These are phyloP conservation scores for Erythrocercus mccallii DNA, from an alignment of 2,113 vertebrate species.

Conservation along the genomic window DNA sequence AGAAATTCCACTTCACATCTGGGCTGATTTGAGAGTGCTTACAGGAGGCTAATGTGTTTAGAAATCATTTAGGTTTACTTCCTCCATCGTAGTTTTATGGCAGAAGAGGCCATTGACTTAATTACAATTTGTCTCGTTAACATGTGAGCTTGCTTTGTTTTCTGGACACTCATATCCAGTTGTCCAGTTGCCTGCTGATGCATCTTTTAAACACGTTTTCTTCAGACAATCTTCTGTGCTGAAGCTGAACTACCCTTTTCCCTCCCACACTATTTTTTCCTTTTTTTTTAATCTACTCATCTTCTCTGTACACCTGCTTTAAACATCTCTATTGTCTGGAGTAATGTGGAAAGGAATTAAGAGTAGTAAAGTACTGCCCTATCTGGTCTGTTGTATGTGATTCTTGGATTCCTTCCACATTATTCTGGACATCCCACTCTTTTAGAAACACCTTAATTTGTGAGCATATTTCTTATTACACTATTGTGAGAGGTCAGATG, in stretches of 20 bases:
- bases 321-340: slow-evolving; percentile 66
- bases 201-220: slow-evolving; percentile 39
- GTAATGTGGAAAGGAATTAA: slow-evolving; percentile 68
- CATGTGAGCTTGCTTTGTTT: not conserved
- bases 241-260: not conserved
- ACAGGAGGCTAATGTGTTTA: not conserved
- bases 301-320: slow-evolving; percentile 24
- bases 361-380: not conserved
- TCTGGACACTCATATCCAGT: not conserved
- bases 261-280: not conserved
- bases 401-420: slow-evolving; percentile 64
- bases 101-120: not conserved
- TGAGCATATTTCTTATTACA: slow-evolving; percentile 58
- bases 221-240: slow-evolving; percentile 44
- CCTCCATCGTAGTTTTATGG: not conserved
- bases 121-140: not conserved
- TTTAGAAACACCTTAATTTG: slow-evolving; percentile 31
- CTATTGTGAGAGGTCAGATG: slow-evolving; percentile 69
- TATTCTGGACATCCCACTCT: slow-evolving; percentile 63
- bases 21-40: not conserved
- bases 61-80: not conserved
- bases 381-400: slow-evolving; percentile 17
- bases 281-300: not conserved
- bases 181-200: not conserved
- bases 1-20: not conserved